Percentiles rank a stretch among this genome's conserved stretches.
These are phyloP conservation scores for Nothura maculosa DNA, from an alignment of 2,797 vertebrate genomes.

Conservation along the genomic window DNA sequence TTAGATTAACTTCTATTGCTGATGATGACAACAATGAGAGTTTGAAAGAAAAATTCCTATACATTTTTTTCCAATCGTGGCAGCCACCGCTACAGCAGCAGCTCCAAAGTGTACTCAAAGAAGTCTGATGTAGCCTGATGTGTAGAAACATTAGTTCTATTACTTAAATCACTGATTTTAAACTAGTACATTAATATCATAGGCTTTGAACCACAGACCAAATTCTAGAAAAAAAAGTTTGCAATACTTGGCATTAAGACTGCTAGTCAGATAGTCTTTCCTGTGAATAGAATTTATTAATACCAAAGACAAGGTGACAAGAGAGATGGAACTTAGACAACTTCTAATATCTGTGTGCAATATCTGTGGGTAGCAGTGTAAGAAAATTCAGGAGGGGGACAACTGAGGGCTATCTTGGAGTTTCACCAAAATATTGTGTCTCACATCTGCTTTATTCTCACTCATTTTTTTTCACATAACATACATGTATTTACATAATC, in stretches of 20 bases:
- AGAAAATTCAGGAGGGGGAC: background rate
- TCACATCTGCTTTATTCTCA: background rate
- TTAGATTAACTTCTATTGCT: background rate
- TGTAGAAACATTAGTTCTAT: background rate
- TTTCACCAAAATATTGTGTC: background rate
- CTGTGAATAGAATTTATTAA: background rate
- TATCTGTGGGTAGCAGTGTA: background rate
- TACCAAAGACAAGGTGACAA: background rate
- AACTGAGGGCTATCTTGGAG: background rate
- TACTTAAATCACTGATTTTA: background rate
- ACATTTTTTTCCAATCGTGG: background rate
- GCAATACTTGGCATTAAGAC: background rate
- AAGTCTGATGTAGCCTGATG: background rate
- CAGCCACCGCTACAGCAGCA: background rate
- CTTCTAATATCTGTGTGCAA: background rate
- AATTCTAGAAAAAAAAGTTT: background rate
- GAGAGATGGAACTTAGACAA: background rate
- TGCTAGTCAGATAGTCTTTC: background rate
- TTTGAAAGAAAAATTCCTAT: background rate
- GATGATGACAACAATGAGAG: background rate
- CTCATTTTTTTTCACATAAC: background rate
- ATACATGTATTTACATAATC: background rate
- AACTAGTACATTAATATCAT: background rate
- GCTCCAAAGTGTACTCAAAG: background rate
- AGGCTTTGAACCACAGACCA: background rate